These are phyloP conservation scores for Panagrolaimus sp. DNA, from an alignment of 1,140 invertebrate species.

Conservation along the genomic window DNA sequence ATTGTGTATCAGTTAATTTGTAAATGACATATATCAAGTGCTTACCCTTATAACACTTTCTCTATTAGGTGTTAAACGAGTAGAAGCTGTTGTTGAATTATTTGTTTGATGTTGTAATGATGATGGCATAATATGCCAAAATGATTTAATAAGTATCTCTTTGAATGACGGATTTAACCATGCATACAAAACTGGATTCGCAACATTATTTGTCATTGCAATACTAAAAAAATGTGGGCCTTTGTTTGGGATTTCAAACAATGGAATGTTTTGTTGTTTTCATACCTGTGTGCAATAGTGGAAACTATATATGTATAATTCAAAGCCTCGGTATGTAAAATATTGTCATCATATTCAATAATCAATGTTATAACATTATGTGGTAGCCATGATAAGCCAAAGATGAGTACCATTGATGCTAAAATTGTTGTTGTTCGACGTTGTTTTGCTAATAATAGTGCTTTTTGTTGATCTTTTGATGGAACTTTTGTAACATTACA, in stretches of 20 bases:
- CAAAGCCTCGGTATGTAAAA: conserved; percentile 16
- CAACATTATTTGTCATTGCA: conserved; percentile 89
- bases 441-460: conserved; percentile 6
- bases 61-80: neutral
- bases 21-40: too few relatives aligned
- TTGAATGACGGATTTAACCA: conserved; percentile 73
- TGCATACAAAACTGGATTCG: conserved; percentile 89
- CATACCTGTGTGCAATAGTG: conserved; percentile 47
- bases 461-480: conserved; percentile 28
- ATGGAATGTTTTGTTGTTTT: neutral
- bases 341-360: conserved; percentile 68
- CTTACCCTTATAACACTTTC: conserved; percentile 2
- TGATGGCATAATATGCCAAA: conserved; percentile 10
- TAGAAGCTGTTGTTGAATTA: neutral
- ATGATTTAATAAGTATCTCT: conserved; percentile 30
- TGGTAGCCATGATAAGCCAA: conserved; percentile 87
- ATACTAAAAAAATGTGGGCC: conserved; percentile 26
- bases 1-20: too few relatives aligned
- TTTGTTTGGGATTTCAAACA: neutral
- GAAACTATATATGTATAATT: conserved; percentile 54
- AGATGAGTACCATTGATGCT: conserved; percentile 91
- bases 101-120: neutral
- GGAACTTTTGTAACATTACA: neutral
- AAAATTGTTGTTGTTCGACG: conserved; percentile 75
- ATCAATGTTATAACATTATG: conserved; percentile 80